phyloP scores from a whole-genome alignment of 92 coral and sea anemone genomes.

The Epizoanthus ramosus region DNA sequence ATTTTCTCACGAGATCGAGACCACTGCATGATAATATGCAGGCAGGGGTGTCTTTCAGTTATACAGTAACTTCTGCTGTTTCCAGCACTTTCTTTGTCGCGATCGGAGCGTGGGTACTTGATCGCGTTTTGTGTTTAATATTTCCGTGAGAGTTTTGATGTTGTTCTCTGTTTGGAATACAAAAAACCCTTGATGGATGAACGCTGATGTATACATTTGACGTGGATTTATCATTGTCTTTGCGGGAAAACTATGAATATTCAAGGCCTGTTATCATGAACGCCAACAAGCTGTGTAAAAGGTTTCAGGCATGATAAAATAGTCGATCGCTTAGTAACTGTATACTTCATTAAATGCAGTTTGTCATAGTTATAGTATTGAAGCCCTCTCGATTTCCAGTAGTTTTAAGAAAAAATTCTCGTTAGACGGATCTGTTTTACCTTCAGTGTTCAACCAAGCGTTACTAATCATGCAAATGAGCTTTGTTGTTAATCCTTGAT shows the following conservation, averaged over 20 bases:
- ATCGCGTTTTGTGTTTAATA: background rate
- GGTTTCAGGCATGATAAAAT: background rate
- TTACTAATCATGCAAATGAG: constrained; percentile 25
- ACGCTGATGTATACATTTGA: constrained; percentile 8
- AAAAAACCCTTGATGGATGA: constrained; percentile 13
- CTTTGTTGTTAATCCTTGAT: background rate
- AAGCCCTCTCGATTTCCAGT: no score
- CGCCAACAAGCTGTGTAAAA: no score
- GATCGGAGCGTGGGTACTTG: no score
- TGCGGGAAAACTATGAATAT: constrained; percentile 30
- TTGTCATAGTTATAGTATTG: no score
- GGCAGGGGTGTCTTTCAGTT: no score
- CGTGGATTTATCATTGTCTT: constrained; percentile 29
- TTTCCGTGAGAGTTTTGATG: constrained; percentile 32
- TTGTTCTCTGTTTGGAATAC: background rate
- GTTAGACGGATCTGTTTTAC: background rate
- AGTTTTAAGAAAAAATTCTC: no score
- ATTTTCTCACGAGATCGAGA: no score
- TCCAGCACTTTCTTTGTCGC: no score
- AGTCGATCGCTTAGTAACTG: background rate
- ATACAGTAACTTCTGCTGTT: no score
- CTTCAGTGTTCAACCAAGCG: constrained; percentile 7
- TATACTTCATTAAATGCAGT: no score
- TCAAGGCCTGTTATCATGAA: constrained; percentile 19
- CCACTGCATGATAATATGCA: no score